phyloP scores from a whole-genome alignment of 2,888 invertebrate genomes.

The Megaustenia siamemsis region DNA sequence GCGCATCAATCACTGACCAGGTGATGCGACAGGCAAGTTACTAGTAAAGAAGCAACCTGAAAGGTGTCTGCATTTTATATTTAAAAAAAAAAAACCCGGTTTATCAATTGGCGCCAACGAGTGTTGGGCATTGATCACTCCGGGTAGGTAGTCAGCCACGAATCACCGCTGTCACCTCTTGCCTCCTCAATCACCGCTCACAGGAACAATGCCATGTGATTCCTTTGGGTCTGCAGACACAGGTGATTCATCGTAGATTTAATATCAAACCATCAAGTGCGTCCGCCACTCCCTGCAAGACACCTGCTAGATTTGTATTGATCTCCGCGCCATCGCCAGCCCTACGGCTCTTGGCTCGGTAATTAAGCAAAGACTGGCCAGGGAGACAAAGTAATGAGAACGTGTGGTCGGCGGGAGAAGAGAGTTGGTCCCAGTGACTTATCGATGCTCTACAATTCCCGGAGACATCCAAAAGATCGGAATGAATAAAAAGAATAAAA shows the following conservation, averaged over 20 bases:
- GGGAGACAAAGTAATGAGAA: slow-evolving; percentile 37
- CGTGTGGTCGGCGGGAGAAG: slow-evolving; percentile 29
- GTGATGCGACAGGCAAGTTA: slow-evolving; percentile 3
- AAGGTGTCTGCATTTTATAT: too few relatives aligned
- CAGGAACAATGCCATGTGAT: slow-evolving; percentile 5
- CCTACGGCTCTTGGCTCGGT: slow-evolving; percentile 26
- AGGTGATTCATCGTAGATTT: slow-evolving; percentile 47
- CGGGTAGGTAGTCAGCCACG: slow-evolving; percentile 31
- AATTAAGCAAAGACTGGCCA: slow-evolving; percentile 46
- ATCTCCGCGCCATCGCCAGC: slow-evolving; percentile 41
- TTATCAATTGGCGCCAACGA: slow-evolving; percentile 31
- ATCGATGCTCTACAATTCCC: not conserved
- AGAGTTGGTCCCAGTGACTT: slow-evolving; percentile 20
- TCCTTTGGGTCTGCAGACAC: slow-evolving; percentile 35
- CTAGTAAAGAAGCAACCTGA: too few relatives aligned
- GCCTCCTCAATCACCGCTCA: slow-evolving; percentile 20
- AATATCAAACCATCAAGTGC: slow-evolving; percentile 17
- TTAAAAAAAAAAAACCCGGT: slow-evolving; percentile 41
- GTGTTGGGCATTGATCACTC: slow-evolving; percentile 48
- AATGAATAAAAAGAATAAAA: too few relatives aligned
- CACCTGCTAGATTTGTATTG: slow-evolving; percentile 50
- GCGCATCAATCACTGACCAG: slow-evolving; percentile 23
- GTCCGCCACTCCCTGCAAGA: slow-evolving; percentile 42
- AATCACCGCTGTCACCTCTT: slow-evolving; percentile 32
- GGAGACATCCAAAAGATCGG: not conserved